phyloP scores from a whole-genome alignment of 2,113 vertebrate genomes.

The Peromyscus californicus region DNA sequence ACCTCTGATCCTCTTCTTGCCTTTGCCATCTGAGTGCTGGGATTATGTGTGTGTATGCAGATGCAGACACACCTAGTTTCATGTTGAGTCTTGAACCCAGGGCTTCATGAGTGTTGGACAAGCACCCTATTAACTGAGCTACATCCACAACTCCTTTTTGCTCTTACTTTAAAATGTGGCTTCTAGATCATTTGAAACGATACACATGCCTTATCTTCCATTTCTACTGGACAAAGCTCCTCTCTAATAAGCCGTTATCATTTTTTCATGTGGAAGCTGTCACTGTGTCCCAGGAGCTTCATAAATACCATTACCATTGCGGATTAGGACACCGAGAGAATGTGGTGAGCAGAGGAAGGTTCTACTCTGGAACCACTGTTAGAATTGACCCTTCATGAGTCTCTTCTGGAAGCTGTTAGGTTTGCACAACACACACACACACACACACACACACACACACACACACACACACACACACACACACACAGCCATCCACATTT shows the following conservation, averaged over 20 bases:
- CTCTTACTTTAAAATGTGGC: not conserved
- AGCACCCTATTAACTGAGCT: not conserved
- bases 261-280: not conserved
- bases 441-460: not conserved
- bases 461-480: not conserved
- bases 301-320: not conserved
- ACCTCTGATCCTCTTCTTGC: not conserved
- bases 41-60: not conserved
- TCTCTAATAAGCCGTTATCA: not conserved
- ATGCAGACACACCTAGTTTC: not conserved
- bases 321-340: too few species aligned
- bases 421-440: too few species aligned
- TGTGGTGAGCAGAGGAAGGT: not conserved
- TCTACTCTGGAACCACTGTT: not conserved
- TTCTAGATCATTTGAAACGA: not conserved
- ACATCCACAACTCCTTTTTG: not conserved
- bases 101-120: not conserved
- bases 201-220: not conserved
- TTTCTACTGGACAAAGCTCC: not conserved
- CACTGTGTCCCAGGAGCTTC: not conserved
- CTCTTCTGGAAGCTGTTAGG: not conserved
- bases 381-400: not conserved
- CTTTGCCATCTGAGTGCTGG: not conserved
- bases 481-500: not conserved
- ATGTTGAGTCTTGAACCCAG: not conserved